Base-by-base conservation (phyloP, 2,113 vertebrate species). In the Excalfactoria chinensis region DNA sequence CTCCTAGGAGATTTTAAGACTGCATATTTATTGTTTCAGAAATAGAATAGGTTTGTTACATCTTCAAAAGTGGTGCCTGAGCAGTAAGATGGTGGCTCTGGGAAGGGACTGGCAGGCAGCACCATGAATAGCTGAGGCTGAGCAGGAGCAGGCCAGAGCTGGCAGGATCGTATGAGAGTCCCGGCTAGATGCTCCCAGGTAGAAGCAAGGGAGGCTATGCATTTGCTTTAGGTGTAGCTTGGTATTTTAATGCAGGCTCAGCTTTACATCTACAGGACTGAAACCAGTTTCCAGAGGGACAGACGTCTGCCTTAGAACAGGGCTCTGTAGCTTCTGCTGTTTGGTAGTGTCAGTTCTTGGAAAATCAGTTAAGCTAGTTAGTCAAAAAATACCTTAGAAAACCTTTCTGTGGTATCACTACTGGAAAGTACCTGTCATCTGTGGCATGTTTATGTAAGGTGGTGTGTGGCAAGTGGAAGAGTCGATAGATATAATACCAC, bases 1-100 rank as follows among this genome's bases (percentile, higher is more conserved):
- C 83, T 95, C 88, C 89, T 93, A 91, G 81, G 86, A 93, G 82
- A 91, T 76, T 76, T 85, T 55, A 80, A 68, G 56, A 37, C 28
- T 77, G 64, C 44, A 13, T 59, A 77, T 86, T 85, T 93, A n/a
- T 92, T 92, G 83, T 87, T 56, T 89, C 87, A 85, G 82, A 75
- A 88, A 30, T 0, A 56, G 34, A 56, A 55, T 91, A 3, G 73
- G 73, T 73, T 84, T 82, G 49, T 23, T 79, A 41, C 1, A 1
- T 88, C 35, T 73, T 83, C 76, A 86, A 81, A 71, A 89, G 53
- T 5, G 8, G 17, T 64, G 9, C 56, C 66, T 74, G 64, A 83
- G 56, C 82, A 87, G 32, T 55, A 51, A 30, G 43, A 37, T 35
- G 25, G 15, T 28, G 34, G 8, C 4, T 76, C 35, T 78, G 78